Percentiles rank a stretch among this genome's conserved stretches.
Conservation (phyloP, 2,888 invertebrate species). For the Rhagonycha lutea region DNA sequence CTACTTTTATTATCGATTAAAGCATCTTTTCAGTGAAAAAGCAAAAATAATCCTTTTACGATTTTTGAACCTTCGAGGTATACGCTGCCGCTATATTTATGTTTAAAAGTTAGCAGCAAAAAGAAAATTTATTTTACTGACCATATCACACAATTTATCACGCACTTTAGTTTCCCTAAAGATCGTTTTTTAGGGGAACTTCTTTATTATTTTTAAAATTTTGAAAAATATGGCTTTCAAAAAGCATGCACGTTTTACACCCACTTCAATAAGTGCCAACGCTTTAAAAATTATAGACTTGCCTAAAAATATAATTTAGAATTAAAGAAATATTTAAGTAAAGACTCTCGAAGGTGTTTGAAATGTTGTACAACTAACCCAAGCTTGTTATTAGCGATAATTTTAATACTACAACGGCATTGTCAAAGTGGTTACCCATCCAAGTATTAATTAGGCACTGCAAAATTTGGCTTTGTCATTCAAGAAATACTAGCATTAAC, state of each 20-base stretch:
- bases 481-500: neutral
- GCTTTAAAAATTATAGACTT: neutral
- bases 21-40: neutral
- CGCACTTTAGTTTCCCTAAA: neutral
- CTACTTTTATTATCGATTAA: neutral
- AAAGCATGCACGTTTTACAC: neutral
- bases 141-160: neutral
- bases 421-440: neutral
- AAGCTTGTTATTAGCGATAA: neutral
- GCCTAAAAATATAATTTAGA: neutral
- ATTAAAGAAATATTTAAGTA: neutral
- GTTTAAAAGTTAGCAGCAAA: neutral
- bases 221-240: neutral
- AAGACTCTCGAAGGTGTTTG: neutral
- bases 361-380: neutral
- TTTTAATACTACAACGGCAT: neutral
- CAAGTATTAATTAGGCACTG: neutral
- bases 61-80: neutral
- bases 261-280: neutral
- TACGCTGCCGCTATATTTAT: neutral
- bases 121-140: neutral
- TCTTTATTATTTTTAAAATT: neutral
- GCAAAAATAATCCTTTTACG: neutral
- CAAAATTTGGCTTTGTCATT: neutral
- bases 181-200: neutral